Evolutionary conservation across 2,113 vertebrate species (phyloP).

Genomic region (Tor tambroides): DNA sequence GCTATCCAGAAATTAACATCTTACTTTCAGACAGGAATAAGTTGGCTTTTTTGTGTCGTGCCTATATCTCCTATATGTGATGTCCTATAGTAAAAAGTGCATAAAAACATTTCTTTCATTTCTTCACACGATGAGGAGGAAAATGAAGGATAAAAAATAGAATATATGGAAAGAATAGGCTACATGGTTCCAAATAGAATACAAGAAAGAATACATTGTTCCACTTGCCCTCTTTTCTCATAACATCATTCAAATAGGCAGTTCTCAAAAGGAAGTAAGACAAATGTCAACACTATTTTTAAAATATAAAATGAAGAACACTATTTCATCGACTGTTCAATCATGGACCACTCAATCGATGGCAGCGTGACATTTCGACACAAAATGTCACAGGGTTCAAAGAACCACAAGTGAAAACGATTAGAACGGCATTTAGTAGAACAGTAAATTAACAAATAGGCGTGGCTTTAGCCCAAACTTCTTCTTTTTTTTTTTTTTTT

Average conservation of each 20-base stretch:
- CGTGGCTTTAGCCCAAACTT: background rate
- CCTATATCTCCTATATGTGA: background rate
- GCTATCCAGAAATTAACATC: background rate
- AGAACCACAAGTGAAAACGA: background rate
- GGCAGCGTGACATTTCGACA: background rate
- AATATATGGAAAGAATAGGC: no score
- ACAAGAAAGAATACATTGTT: background rate
- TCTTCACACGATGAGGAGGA: no score
- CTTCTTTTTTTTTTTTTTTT: no score
- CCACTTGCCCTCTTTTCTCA: background rate
- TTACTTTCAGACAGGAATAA: background rate
- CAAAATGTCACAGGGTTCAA: background rate
- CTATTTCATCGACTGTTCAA: background rate
- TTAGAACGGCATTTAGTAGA: background rate
- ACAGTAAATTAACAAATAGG: background rate
- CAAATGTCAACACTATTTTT: background rate
- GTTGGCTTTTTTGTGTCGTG: background rate
- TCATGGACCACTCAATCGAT: background rate
- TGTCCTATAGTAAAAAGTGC: background rate
- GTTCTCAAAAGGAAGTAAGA: background rate
- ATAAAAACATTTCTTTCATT: background rate
- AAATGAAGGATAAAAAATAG: no score
- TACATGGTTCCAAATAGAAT: no score
- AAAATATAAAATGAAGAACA: background rate
- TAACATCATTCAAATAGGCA: background rate